These are phyloP conservation scores for Drosophila mercatorum DNA, from an alignment of 2,888 invertebrate genomes.

Conservation along the genomic window DNA sequence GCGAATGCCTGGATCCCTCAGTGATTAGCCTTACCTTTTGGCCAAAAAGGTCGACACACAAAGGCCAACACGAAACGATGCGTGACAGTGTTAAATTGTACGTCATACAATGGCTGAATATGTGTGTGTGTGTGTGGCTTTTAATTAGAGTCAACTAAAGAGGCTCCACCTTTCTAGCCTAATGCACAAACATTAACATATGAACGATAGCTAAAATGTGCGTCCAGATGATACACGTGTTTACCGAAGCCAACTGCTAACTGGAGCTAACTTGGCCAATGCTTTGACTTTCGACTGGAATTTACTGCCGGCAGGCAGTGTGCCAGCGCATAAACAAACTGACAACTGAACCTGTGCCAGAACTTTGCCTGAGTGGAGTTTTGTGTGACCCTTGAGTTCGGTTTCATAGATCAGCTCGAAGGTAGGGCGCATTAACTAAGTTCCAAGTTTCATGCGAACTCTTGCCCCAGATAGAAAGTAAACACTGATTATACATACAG, in stretches of 20 bases:
- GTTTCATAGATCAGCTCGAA: constrained; percentile 40
- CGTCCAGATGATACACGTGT: constrained; percentile 25
- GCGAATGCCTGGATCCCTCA: constrained; percentile 32
- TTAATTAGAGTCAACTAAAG: constrained; percentile 74
- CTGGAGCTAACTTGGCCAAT: constrained; percentile 49
- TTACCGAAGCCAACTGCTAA: constrained; percentile 35
- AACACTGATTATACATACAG: constrained; percentile 9
- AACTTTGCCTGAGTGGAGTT: constrained; percentile 27
- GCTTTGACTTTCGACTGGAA: constrained; percentile 27
- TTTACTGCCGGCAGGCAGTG: constrained; percentile 21
- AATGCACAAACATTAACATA: constrained; percentile 71
- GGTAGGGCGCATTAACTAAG: constrained; percentile 29
- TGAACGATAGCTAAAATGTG: constrained; percentile 66
- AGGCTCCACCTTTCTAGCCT: constrained; percentile 46
- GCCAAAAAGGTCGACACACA: constrained; percentile 50
- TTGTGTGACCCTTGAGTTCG: constrained; percentile 35
- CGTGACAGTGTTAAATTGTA: constrained; percentile 77
- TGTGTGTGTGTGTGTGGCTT: constrained; percentile 43
- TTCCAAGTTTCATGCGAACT: constrained; percentile 8
- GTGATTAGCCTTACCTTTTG: constrained; percentile 72
- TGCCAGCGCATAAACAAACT: constrained; percentile 45
- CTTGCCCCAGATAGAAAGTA: constrained; percentile 19
- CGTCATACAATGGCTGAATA: constrained; percentile 23
- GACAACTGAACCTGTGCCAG: constrained; percentile 32
- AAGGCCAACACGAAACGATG: constrained; percentile 68